Percentiles rank a stretch among this genome's conserved stretches.
Conservation (phyloP, 2,888 invertebrate species). For the Pecten maximus region DNA sequence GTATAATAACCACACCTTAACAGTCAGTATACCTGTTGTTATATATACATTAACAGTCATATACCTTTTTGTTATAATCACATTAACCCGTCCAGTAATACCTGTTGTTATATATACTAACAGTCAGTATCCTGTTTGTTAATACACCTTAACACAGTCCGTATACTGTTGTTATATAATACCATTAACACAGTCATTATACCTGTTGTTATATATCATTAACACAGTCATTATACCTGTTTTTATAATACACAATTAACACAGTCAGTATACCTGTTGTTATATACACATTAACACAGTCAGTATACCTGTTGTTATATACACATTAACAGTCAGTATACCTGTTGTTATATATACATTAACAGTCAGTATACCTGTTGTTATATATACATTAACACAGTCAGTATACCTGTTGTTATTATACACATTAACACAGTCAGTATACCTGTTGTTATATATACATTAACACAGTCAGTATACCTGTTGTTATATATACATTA, state of each 20-base stretch:
- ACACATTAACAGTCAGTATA: background rate
- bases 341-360: background rate
- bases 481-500: background rate
- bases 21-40: background rate
- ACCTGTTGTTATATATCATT: background rate
- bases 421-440: background rate
- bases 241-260: background rate
- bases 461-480: background rate
- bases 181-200: background rate
- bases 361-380: background rate
- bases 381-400: no score
- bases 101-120: background rate
- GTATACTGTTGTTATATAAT: background rate
- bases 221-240: background rate
- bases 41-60: background rate
- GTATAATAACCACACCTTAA: no score
- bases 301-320: background rate
- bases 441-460: background rate
- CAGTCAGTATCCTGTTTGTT: background rate
- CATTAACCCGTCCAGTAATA: background rate
- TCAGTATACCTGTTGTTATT: background rate
- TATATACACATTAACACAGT: background rate
- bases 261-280: background rate
- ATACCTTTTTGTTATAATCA: background rate
- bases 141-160: background rate